These are phyloP conservation scores for Procambarus virginalis DNA, from an alignment of 1,140 invertebrate genomes.

Conservation along the genomic window DNA sequence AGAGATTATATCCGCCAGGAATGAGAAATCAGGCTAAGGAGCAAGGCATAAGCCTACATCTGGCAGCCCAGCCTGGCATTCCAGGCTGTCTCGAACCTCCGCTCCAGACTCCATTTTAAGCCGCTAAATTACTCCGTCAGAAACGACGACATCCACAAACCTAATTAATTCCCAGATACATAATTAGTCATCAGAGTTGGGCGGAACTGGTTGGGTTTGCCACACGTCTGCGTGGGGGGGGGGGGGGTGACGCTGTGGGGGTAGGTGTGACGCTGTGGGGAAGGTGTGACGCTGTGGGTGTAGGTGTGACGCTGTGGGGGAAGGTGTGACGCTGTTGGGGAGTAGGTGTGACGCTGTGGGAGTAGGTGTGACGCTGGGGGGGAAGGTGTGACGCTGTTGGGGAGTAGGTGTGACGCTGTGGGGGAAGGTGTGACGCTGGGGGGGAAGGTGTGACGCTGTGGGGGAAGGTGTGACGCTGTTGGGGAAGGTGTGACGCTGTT, in stretches of 20 bases:
- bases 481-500: no score
- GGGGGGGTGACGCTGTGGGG: background rate
- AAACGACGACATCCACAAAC: constrained; percentile 32
- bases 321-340: background rate
- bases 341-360: background rate
- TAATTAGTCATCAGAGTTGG: constrained; percentile 30
- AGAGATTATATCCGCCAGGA: background rate
- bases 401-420: no score
- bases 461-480: background rate
- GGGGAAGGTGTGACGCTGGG: no score
- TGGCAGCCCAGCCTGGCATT: background rate
- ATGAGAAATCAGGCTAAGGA: background rate
- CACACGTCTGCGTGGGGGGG: background rate
- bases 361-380: no score
- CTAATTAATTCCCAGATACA: constrained; percentile 42
- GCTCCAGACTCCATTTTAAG: constrained; percentile 6
- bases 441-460: background rate
- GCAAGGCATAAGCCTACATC: background rate
- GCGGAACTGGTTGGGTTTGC: background rate
- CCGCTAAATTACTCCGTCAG: constrained; percentile 36
- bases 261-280: background rate
- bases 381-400: no score
- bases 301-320: background rate
- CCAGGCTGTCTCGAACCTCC: background rate
- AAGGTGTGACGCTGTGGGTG: background rate